phyloP scores from a whole-genome alignment of 2,113 vertebrate species.

The Blennius ocellaris region DNA sequence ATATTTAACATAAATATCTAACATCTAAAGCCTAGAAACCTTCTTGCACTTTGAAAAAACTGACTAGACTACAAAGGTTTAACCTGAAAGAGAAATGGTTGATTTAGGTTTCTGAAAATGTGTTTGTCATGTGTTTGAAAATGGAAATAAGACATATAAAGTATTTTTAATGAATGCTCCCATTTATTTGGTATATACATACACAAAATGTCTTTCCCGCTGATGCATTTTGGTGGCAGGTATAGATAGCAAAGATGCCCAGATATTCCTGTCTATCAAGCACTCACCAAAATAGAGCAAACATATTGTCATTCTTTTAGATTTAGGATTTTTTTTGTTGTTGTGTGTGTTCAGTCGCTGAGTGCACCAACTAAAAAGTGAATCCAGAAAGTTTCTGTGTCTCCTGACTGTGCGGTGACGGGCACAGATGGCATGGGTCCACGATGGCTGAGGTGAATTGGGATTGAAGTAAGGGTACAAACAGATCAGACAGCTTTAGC shows the following conservation, averaged over 20 bases:
- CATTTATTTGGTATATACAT: no score
- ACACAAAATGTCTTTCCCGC: no score
- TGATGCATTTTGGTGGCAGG: no score
- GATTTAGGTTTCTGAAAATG: not conserved
- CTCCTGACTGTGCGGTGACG: slow-evolving; percentile 4
- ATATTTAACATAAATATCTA: slow-evolving; percentile 20
- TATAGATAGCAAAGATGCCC: no score
- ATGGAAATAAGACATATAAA: not conserved
- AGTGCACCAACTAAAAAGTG: no score
- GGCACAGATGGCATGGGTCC: slow-evolving; percentile 48
- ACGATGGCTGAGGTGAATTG: slow-evolving; percentile 39
- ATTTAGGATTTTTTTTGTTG: no score
- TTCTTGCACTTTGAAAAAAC: not conserved
- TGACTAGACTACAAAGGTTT: not conserved
- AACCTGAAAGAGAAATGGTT: no score
- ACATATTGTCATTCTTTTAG: not conserved
- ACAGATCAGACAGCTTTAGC: slow-evolving; percentile 70
- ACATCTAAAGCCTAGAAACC: slow-evolving; percentile 11
- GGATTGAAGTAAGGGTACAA: slow-evolving; percentile 65
- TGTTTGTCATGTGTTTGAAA: slow-evolving; percentile 2
- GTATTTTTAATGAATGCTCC: not conserved
- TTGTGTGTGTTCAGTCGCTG: no score
- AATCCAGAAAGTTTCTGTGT: not conserved
- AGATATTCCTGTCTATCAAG: no score
- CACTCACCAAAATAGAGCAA: not conserved